Percentiles rank a stretch among this genome's conserved stretches.
Evolutionary conservation across 2,797 vertebrate species (phyloP).

Genomic region (Argyrosomus regius): DNA sequence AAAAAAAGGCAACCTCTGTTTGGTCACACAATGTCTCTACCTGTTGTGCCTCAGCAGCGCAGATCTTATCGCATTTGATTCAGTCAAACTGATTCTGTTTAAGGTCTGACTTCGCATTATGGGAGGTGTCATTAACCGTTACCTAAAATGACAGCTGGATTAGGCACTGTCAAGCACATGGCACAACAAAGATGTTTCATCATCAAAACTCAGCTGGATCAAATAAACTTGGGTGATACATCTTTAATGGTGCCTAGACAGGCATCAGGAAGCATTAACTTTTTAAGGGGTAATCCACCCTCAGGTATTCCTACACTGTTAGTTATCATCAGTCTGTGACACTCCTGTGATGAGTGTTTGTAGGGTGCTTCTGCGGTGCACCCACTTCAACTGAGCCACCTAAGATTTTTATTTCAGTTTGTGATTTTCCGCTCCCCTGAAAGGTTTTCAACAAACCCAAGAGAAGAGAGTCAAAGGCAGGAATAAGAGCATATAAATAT

Average conservation of each 20-base stretch:
- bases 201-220: slow-evolving; percentile 73
- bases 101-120: slow-evolving; percentile 44
- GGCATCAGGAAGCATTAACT: slow-evolving; percentile 65
- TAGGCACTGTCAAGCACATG: slow-evolving; percentile 46
- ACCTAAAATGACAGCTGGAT: slow-evolving; percentile 58
- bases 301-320: slow-evolving; percentile 54
- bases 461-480: slow-evolving; percentile 14
- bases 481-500: slow-evolving; percentile 27
- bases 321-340: slow-evolving; percentile 51
- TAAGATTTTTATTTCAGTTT: slow-evolving; percentile 18
- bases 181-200: slow-evolving; percentile 73
- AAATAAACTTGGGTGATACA: slow-evolving; percentile 60
- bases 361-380: slow-evolving; percentile 11
- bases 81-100: slow-evolving; percentile 34
- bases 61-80: slow-evolving; percentile 20
- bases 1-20: slow-evolving; percentile 1
- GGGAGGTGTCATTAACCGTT: slow-evolving; percentile 44
- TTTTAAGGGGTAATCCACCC: slow-evolving; percentile 58
- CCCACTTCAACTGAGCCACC: slow-evolving; percentile 16
- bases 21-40: slow-evolving; percentile 11
- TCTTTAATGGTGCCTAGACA: slow-evolving; percentile 64
- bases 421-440: slow-evolving; percentile 17
- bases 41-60: slow-evolving; percentile 2
- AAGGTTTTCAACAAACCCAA: slow-evolving; percentile 30
- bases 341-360: slow-evolving; percentile 34